Base-by-base conservation (phyloP, 1,140 invertebrate species). In the Diuraphis noxia region DNA sequence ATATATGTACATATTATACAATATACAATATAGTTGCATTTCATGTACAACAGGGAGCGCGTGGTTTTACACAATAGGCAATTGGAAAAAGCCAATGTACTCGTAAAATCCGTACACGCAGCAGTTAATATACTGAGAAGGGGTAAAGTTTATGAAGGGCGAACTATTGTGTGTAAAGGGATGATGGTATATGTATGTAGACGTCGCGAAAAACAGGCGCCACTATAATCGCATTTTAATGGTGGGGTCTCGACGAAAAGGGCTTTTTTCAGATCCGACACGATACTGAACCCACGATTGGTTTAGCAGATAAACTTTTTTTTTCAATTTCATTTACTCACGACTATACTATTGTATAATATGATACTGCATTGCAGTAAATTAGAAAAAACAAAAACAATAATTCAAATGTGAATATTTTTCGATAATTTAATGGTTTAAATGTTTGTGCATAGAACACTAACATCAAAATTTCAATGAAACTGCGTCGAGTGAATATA, bases 141-240 rank as follows among this genome's bases (percentile, higher is more conserved):
- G 84, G 41, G 34, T 25, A 1, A 52, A 91, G 84, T 56, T 91
- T 85, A 77, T 13, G 40, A n/a, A 43, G 72, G 40, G 91, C 25
- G 81, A 6, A 23, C 0, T 41, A 34, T 43, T 17, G 63, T 77
- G 25, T 10, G 46, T 40, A 82, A 46, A 1, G 81, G 40, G n/a
- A n/a, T n/a, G n/a, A n/a, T 40, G 25, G 9, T 41, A 63, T 41
- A 30, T 38, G 43, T 19, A 17, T 38, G 38, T 41, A 88, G 36
- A 88, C 41, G 36, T 10, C 63, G 13, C 72, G 72, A 6, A 79
- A 81, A 49, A 49, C 89, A 81, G 89, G 89, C 89, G 89, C 89
- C 89, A 91, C 43, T 79, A 19, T 90, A 90, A 90, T 90, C 23
- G 72, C 63, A 36, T 91, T 82, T 82, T 91, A 91, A 91, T 82